Percentiles rank a stretch among this genome's conserved stretches.
Conservation (phyloP, 30 jellyfish, hydroid and myxozoan genomes). For the Hydractinia symbiolongicarpus region DNA sequence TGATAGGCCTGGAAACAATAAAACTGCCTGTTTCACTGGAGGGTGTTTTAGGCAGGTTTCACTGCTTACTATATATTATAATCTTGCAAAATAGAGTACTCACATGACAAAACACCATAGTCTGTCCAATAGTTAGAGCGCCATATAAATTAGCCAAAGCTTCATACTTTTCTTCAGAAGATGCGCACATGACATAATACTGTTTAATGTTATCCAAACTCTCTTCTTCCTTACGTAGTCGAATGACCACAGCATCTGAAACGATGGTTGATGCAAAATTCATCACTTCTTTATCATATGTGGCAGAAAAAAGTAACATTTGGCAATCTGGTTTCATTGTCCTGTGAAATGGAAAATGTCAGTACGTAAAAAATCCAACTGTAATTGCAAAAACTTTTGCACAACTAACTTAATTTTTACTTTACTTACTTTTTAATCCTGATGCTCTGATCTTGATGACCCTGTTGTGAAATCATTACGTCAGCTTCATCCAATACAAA, state of each 20-base stretch:
- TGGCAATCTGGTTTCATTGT: constrained; percentile 57
- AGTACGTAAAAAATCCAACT: neutral
- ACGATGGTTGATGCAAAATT: constrained; percentile 65
- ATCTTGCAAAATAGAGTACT: constrained; percentile 4
- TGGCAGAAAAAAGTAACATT: constrained; percentile 87
- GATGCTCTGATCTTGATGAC: constrained; percentile 90
- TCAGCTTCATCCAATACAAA: constrained; percentile 99
- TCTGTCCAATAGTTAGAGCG: constrained; percentile 83
- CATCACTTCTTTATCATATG: constrained; percentile 84
- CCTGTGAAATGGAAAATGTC: constrained; percentile 7
- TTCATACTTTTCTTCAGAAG: constrained; percentile 73
- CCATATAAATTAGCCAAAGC: constrained; percentile 88
- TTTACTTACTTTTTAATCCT: constrained; percentile 67
- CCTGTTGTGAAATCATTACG: constrained; percentile 98
- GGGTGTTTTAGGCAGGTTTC: no score
- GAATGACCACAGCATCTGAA: constrained; percentile 78
- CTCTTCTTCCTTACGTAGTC: constrained; percentile 77
- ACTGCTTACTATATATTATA: no score
- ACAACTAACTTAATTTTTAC: no score
- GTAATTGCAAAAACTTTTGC: no score
- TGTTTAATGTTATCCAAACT: constrained; percentile 92
- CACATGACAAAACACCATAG: constrained; percentile 98
- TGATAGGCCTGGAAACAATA: no score
- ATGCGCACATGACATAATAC: constrained; percentile 70
- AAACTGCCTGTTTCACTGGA: no score